Base-by-base conservation (phyloP, 2,113 vertebrate species). In the Microtus ochrogaster region DNA sequence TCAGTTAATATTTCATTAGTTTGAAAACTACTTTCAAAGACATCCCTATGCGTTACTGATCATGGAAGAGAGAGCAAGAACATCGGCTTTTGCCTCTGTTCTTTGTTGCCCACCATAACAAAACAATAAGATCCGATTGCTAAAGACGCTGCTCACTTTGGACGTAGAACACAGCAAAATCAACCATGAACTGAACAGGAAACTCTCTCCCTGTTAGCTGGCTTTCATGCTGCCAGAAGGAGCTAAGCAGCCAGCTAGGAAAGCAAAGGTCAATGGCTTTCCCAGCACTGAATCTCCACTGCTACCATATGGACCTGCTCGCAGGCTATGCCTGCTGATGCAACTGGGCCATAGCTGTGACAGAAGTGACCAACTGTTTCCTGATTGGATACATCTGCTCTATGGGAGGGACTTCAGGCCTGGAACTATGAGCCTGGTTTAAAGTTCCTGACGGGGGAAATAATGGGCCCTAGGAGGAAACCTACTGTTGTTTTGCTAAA, bases 21-120 rank as follows among this genome's bases (percentile, higher is more conserved):
- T 84, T 94, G 74, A 39, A 89, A 92, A 91, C 63, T 74, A 78
- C 49, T 73, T 21, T 85, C 61, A 66, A 85, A 66, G 52, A 85
- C 61, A 13, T 47, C 28, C 63, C 61, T 85, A 33, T 66, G 28
- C 22, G 28, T 66, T 33, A 66, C 30, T 33, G 82, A 84, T 30
- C 24, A 84, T 17, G 28, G 19, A 47, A 7, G 28, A 85, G 16
- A 41, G 12, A 21, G 33, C 17, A 5, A 21, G 66, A 85, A 68
- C 17, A 68, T 1, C 22, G 3, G 41, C 17, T 85, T 4, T 4
- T 66, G 61, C 17, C 39, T 47, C 61, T 44, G 9, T 22, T 47
- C 41, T 85, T 36, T 2, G 41, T 24, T 65, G 58, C 2, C 39
- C 16, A 30, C 61, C 28, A 19, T 68, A 36, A 47, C 28, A 13